Conservation (phyloP, 2,113 vertebrate genomes). For the Rhadina sibilatrix region DNA sequence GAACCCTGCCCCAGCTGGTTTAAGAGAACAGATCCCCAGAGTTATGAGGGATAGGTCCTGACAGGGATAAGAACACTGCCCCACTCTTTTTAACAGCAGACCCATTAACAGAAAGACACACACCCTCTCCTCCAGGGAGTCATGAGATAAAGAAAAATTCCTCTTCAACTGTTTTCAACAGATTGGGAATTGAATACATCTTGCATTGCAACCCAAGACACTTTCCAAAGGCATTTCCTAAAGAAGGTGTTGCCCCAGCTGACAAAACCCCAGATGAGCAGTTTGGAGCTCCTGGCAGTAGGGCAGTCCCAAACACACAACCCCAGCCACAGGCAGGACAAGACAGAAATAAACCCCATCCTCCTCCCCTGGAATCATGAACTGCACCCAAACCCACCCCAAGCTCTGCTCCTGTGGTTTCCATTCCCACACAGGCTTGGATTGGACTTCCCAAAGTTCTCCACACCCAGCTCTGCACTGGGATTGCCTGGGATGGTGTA, state of each 20-base stretch:
- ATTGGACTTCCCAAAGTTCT: not conserved
- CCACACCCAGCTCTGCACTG: not conserved
- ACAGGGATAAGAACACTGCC: no score
- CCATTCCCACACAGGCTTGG: not conserved
- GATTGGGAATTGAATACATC: no score
- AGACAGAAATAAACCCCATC: not conserved
- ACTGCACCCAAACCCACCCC: not conserved
- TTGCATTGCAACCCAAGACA: no score
- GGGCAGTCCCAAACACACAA: not conserved
- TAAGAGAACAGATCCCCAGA: no score
- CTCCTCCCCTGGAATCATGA: not conserved
- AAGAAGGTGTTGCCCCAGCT: not conserved
- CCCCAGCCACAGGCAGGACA: not conserved
- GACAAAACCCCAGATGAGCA: constrained; percentile 1
- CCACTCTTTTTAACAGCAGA: no score
- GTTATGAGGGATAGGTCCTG: no score
- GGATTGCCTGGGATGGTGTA: not conserved
- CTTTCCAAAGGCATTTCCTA: not conserved
- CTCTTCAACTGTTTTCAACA: no score
- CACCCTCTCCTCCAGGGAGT: no score
- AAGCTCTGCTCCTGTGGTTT: not conserved
- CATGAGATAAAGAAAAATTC: no score
- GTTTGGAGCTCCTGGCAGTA: not conserved
- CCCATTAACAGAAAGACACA: no score
- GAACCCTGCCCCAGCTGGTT: no score